Percentiles rank a stretch among this genome's conserved stretches.
These are phyloP conservation scores for Oikopleura vanhoeffeni DNA, from an alignment of 23 tunicate genomes.

Conservation along the genomic window DNA sequence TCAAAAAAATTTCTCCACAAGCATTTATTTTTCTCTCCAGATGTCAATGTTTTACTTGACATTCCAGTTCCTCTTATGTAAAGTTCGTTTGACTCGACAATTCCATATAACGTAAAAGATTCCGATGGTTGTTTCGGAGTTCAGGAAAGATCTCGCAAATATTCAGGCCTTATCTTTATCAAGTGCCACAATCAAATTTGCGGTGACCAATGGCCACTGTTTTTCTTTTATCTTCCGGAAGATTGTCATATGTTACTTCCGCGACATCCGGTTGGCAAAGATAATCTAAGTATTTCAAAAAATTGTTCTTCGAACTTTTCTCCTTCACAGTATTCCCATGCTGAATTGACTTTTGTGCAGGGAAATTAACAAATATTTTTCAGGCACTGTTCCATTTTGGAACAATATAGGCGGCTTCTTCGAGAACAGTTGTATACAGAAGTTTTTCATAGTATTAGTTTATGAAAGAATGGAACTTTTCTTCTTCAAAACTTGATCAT, in stretches of 20 bases:
- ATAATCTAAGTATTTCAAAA: neutral
- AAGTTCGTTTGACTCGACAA: neutral
- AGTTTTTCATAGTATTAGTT: too few relatives aligned
- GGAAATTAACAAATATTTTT: neutral
- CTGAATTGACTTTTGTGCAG: neutral
- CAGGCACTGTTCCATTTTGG: neutral
- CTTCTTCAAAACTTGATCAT: too few relatives aligned
- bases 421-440: too few relatives aligned
- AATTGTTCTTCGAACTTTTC: neutral
- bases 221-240: neutral
- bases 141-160: neutral
- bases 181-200: neutral
- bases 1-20: neutral
- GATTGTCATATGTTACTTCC: neutral
- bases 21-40: neutral
- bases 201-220: neutral
- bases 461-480: too few relatives aligned
- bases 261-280: neutral
- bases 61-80: neutral
- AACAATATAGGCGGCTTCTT: too few relatives aligned
- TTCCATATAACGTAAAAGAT: neutral
- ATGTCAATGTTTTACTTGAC: neutral
- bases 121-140: neutral
- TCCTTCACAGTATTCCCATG: neutral
- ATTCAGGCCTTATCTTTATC: neutral